Percentiles rank a stretch among this genome's conserved stretches.
These are phyloP conservation scores for Latheticus oryzae DNA, from an alignment of 2,888 invertebrate species.

Conservation along the genomic window DNA sequence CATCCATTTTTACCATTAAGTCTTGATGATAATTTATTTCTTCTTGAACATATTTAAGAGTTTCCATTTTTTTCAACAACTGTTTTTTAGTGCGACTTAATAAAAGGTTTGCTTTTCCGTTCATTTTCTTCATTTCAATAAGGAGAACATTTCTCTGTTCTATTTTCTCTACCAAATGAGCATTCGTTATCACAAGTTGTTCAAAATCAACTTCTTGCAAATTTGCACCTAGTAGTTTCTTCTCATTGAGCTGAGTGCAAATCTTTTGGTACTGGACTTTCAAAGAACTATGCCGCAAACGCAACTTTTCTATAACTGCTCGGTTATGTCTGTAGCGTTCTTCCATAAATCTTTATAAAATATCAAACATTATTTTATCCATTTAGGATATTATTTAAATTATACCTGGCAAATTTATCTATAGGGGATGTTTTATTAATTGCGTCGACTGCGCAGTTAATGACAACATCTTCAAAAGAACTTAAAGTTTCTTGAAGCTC, in stretches of 20 bases:
- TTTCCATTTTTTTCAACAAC: conserved; percentile 66
- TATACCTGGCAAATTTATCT: conserved; percentile 65
- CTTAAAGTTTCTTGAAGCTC: conserved; percentile 67
- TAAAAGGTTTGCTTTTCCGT: conserved; percentile 68
- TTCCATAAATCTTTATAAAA: conserved; percentile 66
- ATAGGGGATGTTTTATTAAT: no score
- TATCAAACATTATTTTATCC: background rate
- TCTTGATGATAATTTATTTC: conserved; percentile 63
- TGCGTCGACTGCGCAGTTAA: no score
- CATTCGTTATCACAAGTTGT: conserved; percentile 71
- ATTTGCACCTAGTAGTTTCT: conserved; percentile 69
- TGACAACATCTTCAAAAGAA: conserved; percentile 68
- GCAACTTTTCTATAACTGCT: conserved; percentile 69
- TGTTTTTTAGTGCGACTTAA: conserved; percentile 69
- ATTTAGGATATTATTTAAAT: no score
- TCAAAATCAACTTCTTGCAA: conserved; percentile 73
- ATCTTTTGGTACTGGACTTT: conserved; percentile 68
- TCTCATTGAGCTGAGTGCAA: conserved; percentile 68
- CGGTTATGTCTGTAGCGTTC: conserved; percentile 70
- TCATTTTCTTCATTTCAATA: conserved; percentile 70
- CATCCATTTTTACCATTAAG: conserved; percentile 64
- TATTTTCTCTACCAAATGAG: conserved; percentile 66
- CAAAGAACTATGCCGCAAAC: conserved; percentile 69
- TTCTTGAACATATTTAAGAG: conserved; percentile 64
- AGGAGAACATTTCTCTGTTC: conserved; percentile 68